These are phyloP conservation scores for Peromyscus californicus DNA, from an alignment of 2,113 vertebrate species.

Conservation along the genomic window DNA sequence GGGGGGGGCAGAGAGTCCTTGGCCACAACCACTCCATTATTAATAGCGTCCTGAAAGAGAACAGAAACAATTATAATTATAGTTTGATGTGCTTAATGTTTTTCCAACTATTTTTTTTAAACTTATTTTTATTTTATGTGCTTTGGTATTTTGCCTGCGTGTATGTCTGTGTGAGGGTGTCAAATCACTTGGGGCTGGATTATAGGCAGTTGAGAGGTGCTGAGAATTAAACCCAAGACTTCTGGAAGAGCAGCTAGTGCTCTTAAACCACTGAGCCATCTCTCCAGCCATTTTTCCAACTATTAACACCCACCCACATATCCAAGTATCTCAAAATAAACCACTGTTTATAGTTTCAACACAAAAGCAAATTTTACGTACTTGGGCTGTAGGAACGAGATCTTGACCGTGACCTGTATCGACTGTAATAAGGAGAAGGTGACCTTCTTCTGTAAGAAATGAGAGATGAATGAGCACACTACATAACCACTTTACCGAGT, in stretches of 20 bases:
- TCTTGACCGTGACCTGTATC: slow-evolving; percentile 94
- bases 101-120: neutral
- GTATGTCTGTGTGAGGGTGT: too few relatives aligned
- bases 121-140: too few relatives aligned
- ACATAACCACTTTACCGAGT: neutral
- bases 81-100: slow-evolving; percentile 23
- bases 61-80: slow-evolving; percentile 46
- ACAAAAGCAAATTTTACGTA: slow-evolving; percentile 86
- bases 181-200: too few relatives aligned
- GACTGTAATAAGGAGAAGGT: slow-evolving; percentile 95
- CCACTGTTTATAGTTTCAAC: neutral
- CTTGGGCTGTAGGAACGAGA: slow-evolving; percentile 96
- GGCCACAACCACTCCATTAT: slow-evolving; percentile 80
- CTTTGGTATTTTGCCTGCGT: too few relatives aligned
- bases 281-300: neutral
- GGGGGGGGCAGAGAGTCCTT: slow-evolving; percentile 54
- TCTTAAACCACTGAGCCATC: too few relatives aligned
- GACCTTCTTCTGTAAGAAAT: slow-evolving; percentile 92
- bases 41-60: slow-evolving; percentile 90
- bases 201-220: too few relatives aligned
- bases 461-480: slow-evolving; percentile 71
- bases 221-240: too few relatives aligned
- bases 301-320: neutral
- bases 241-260: too few relatives aligned
- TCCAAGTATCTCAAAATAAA: neutral